Conservation (phyloP, 2,797 vertebrate species). For the Cuculus canorus region DNA sequence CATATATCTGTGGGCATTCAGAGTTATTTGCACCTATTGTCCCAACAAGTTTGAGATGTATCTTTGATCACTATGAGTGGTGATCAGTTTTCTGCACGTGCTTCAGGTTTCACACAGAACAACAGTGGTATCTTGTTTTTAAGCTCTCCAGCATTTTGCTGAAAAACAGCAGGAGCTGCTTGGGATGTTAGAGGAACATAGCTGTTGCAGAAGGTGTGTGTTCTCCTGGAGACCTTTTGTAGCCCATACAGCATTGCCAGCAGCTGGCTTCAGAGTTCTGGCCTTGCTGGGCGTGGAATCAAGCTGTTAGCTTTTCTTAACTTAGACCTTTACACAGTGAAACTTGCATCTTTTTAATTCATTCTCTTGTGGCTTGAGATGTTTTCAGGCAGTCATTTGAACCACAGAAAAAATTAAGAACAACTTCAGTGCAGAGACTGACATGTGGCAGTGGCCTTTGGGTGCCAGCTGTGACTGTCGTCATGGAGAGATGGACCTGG, state of each 20-base stretch:
- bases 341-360: background rate
- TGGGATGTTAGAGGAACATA: background rate
- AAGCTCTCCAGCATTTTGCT: background rate
- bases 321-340: background rate
- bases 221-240: background rate
- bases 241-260: background rate
- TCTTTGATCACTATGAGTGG: background rate
- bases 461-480: background rate
- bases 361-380: background rate
- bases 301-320: slow-evolving; percentile 1
- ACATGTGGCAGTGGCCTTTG: background rate
- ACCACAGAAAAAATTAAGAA: background rate
- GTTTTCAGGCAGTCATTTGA: background rate
- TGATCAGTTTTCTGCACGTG: background rate
- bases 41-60: background rate
- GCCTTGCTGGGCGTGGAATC: background rate
- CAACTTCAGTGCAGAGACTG: background rate
- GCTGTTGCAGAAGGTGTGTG: background rate
- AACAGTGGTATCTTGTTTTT: background rate
- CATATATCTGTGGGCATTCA: background rate
- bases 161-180: background rate
- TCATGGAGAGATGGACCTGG: background rate
- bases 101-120: background rate
- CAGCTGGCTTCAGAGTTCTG: background rate
- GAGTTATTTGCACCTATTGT: background rate